phyloP scores from a whole-genome alignment of 2,113 vertebrate genomes.

The Sapayoa aenigma region DNA sequence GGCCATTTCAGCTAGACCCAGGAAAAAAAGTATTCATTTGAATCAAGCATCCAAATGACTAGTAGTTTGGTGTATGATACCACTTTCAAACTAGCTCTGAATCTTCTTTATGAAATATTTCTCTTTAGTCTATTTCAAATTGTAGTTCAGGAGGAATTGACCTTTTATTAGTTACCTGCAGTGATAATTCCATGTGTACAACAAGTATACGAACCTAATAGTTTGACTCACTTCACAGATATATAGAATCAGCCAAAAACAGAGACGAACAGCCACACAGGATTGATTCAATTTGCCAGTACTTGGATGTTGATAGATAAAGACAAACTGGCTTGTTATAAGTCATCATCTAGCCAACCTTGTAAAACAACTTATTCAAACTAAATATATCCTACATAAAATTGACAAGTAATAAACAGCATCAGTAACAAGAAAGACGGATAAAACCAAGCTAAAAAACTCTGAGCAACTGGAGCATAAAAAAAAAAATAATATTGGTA shows the following conservation, averaged over 20 bases:
- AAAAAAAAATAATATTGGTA: neutral
- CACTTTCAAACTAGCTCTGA: neutral
- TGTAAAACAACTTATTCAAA: neutral
- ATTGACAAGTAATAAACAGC: neutral
- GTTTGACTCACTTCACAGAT: neutral
- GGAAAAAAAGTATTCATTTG: neutral
- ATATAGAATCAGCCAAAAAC: neutral
- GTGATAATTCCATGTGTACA: neutral
- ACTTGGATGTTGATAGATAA: neutral
- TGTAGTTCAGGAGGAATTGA: neutral
- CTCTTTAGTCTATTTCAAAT: neutral
- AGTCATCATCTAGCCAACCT: neutral
- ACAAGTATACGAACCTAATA: neutral
- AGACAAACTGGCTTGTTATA: neutral
- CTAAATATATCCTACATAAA: neutral
- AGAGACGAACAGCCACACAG: neutral
- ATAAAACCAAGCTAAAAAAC: neutral
- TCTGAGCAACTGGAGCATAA: neutral
- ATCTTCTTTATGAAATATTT: neutral
- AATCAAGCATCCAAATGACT: neutral
- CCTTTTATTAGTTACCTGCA: neutral
- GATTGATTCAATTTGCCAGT: neutral
- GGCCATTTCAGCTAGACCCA: neutral
- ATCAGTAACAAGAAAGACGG: fast-evolving
- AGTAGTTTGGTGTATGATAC: neutral